These are phyloP conservation scores for Cirrhinus mrigala DNA, from an alignment of 2,797 vertebrate genomes.

Conservation along the genomic window DNA sequence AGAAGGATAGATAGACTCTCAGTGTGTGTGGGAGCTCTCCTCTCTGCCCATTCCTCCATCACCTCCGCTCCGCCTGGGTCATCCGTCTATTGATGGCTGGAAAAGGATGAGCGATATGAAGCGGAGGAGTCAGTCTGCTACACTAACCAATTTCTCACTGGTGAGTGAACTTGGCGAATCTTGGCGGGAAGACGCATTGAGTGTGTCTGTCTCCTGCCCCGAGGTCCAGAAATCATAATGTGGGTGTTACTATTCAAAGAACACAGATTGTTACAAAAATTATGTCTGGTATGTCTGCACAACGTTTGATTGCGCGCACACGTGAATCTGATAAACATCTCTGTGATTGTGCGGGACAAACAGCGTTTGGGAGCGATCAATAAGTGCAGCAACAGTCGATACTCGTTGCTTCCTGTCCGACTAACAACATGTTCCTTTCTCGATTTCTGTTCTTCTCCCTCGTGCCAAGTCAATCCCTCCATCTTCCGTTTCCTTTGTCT, in stretches of 20 bases:
- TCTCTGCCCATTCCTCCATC: slow-evolving; percentile 23
- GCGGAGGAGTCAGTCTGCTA: slow-evolving; percentile 27
- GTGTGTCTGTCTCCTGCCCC: slow-evolving; percentile 21
- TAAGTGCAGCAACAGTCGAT: slow-evolving; percentile 34
- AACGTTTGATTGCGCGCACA: background rate
- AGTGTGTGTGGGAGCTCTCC: slow-evolving; percentile 20
- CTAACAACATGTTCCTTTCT: slow-evolving; percentile 10
- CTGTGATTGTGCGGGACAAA: slow-evolving; percentile 30
- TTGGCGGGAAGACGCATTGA: slow-evolving; percentile 19
- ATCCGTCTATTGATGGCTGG: slow-evolving; percentile 41
- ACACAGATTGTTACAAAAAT: slow-evolving; percentile 13
- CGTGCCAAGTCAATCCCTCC: slow-evolving; percentile 21
- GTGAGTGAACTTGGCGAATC: slow-evolving; percentile 32
- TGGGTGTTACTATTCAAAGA: slow-evolving; percentile 27
- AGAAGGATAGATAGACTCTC: slow-evolving; percentile 28
- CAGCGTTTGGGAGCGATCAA: slow-evolving; percentile 43
- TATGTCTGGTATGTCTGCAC: background rate
- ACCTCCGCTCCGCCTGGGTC: slow-evolving; percentile 13
- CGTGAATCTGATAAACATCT: background rate
- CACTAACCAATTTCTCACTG: slow-evolving; percentile 44
- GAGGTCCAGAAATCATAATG: slow-evolving; percentile 36
- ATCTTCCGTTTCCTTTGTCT: slow-evolving; percentile 43
- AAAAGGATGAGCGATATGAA: slow-evolving; percentile 39
- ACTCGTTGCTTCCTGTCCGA: slow-evolving; percentile 17
- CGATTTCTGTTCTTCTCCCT: slow-evolving; percentile 22